phyloP scores from a whole-genome alignment of 2,113 vertebrate genomes.

The Elanoides forficatus region DNA sequence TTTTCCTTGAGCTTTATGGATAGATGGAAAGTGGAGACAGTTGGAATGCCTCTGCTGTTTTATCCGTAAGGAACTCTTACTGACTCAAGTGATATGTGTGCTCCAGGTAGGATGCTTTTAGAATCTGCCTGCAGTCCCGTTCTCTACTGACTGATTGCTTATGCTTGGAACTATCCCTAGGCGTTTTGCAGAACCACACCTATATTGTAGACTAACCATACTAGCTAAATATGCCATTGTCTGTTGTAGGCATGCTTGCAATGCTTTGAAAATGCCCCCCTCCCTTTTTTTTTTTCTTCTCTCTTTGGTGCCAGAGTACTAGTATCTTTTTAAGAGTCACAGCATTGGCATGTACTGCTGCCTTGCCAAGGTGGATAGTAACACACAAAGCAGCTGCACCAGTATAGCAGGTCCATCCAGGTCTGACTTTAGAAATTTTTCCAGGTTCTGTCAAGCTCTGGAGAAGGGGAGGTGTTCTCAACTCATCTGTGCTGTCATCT shows the following conservation, averaged over 20 bases:
- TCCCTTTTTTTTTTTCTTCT: neutral
- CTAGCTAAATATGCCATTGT: neutral
- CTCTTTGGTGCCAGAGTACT: neutral
- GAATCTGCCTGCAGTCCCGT: neutral
- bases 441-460: neutral
- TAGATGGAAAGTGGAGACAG: neutral
- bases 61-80: neutral
- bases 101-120: neutral
- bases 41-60: neutral
- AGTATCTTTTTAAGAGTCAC: neutral
- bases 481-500: neutral
- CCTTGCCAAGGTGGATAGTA: neutral
- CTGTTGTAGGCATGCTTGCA: neutral
- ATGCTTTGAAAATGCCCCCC: neutral
- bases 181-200: neutral
- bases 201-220: neutral
- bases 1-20: neutral
- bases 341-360: neutral
- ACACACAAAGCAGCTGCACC: neutral
- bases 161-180: neutral
- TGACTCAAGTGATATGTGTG: neutral
- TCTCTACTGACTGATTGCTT: neutral
- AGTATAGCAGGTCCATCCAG: slow-evolving; percentile 15
- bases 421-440: neutral
- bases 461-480: neutral